Evolutionary conservation across 1,140 invertebrate species (phyloP).

Genomic region (Achroia grisella): DNA sequence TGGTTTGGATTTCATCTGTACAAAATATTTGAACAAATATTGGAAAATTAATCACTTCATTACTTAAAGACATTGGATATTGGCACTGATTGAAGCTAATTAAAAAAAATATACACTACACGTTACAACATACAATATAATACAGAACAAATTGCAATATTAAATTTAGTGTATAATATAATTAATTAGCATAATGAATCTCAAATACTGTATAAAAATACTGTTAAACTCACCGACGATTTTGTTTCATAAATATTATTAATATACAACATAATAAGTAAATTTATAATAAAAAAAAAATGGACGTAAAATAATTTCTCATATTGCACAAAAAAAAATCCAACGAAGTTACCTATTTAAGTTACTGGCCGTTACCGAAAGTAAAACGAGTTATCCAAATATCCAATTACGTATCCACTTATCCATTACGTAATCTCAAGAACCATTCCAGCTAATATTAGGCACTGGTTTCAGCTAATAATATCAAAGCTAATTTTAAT

Average conservation of each 20-base stretch:
- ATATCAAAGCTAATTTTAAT: conserved; percentile 64
- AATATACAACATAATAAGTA: conserved; percentile 16
- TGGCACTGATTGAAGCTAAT: conserved; percentile 40
- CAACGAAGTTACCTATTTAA: conserved; percentile 4
- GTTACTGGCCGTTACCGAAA: conserved; percentile 35
- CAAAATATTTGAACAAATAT: conserved; percentile 22
- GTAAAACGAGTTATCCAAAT: conserved; percentile 6
- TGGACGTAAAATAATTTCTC: conserved; percentile 65
- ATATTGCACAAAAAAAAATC: conserved; percentile 55
- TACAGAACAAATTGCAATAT: conserved; percentile 5
- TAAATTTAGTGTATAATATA: conserved; percentile 19
- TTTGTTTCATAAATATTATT: conserved; percentile 27
- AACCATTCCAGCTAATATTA: conserved; percentile 42
- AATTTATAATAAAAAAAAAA: conserved; percentile 34
- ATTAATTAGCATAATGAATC: conserved; percentile 25
- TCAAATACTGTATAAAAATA: conserved; percentile 59
- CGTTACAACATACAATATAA: conserved; percentile 19
- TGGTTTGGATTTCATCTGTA: conserved; percentile 50
- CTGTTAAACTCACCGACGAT: conserved; percentile 57
- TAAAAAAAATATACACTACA: conserved; percentile 32
- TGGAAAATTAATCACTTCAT: conserved; percentile 2
- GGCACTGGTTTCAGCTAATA: conserved; percentile 61
- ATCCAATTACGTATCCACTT: conserved; percentile 13
- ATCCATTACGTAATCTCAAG: conserved; percentile 35
- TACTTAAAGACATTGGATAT: conserved; percentile 29